A percentile compares a stretch with the other conserved stretches of the same genome.
These are phyloP conservation scores for Neofelis nebulosa DNA, from an alignment of 2,113 vertebrate species.

Conservation along the genomic window DNA sequence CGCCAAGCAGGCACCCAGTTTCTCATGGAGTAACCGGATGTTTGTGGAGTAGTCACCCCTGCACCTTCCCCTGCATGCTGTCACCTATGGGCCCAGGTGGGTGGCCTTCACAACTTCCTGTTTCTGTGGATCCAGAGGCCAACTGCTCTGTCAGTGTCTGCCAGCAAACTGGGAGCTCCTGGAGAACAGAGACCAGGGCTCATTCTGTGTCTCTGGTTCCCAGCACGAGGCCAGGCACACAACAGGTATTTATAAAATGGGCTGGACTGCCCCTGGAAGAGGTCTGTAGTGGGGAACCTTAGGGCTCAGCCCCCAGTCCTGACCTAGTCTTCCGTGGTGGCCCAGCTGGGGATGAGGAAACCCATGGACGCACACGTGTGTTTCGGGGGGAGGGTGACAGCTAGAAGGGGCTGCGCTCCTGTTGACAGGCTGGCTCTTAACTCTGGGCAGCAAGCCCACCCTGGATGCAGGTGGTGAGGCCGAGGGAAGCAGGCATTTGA, in stretches of 20 bases:
- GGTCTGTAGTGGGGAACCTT: not conserved
- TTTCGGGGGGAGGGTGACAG: rapidly evolving
- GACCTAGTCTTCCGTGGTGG: not conserved
- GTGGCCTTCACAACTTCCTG: not conserved
- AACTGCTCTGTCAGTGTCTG: not conserved
- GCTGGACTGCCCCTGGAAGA: not conserved
- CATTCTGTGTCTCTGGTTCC: not conserved
- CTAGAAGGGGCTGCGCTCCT: not conserved
- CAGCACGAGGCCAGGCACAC: not conserved
- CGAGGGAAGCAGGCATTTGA: not conserved
- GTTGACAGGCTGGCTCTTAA: not conserved
- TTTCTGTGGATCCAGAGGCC: not conserved
- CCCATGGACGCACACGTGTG: too few species aligned
- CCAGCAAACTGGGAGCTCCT: not conserved
- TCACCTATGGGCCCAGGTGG: not conserved
- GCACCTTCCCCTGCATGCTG: not conserved
- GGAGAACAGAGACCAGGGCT: not conserved
- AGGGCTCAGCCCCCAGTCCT: not conserved
- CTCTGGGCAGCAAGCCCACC: not conserved
- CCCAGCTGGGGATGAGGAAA: not conserved
- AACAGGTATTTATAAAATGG: not conserved
- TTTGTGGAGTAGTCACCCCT: too few species aligned
- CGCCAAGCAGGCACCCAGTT: not conserved
- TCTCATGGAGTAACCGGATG: not conserved
- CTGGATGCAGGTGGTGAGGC: not conserved